Percentiles rank a stretch among this genome's conserved stretches.
Conservation (phyloP, 2,797 vertebrate genomes). For the Galagoides demidoff region DNA sequence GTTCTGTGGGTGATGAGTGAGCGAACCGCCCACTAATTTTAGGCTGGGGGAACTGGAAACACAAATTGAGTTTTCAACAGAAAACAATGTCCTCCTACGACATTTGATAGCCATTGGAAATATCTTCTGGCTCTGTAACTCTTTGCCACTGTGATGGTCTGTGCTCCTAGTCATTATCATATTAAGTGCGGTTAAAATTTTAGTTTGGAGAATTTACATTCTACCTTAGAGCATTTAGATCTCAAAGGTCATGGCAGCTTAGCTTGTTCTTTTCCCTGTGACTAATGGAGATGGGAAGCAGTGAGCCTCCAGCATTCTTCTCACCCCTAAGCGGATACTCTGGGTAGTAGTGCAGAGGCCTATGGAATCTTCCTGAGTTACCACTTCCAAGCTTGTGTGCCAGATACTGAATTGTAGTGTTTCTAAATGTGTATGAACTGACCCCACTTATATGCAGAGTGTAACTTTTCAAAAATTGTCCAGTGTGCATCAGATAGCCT, state of each 20-base stretch:
- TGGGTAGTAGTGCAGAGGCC: not conserved
- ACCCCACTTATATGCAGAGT: not conserved
- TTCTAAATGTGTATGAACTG: not conserved
- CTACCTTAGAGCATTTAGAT: conserved; percentile 5
- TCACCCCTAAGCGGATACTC: not conserved
- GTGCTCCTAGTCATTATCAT: conserved; percentile 43
- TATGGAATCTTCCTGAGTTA: not conserved
- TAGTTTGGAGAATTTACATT: conserved; percentile 44
- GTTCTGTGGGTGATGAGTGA: conserved; percentile 68
- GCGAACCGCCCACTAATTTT: conserved; percentile 73
- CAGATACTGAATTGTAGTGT: not conserved
- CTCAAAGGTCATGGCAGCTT: conserved; percentile 27
- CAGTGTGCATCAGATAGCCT: not conserved
- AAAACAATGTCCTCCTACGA: conserved; percentile 55
- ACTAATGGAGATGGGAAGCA: conserved; percentile 28
- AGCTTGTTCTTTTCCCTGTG: conserved; percentile 23
- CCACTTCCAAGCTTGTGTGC: not conserved
- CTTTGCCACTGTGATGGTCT: conserved; percentile 47
- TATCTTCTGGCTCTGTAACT: not conserved
- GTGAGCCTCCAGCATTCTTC: not conserved
- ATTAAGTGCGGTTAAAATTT: conserved; percentile 60
- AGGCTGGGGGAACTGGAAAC: conserved; percentile 52
- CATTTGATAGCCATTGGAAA: conserved; percentile 44
- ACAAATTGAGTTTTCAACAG: conserved; percentile 65
- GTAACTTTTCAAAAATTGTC: not conserved